phyloP scores from a whole-genome alignment of 1,140 invertebrate genomes.

The Cyclargus thomasi region DNA sequence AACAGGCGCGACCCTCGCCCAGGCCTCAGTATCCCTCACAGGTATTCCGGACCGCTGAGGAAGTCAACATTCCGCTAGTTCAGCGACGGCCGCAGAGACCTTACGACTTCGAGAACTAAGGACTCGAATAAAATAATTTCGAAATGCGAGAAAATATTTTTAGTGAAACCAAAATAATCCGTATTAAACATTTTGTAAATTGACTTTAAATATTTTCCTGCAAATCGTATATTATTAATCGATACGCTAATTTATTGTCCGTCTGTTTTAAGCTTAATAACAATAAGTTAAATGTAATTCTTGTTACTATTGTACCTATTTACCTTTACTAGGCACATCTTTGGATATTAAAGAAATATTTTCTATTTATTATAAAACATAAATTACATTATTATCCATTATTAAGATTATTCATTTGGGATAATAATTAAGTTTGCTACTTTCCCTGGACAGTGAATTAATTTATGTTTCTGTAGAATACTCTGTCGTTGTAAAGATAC shows the following conservation, averaged over 20 bases:
- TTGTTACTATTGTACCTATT: background rate
- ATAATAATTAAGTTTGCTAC: too few relatives aligned
- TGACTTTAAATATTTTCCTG: background rate
- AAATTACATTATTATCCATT: too few relatives aligned
- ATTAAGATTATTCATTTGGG: too few relatives aligned
- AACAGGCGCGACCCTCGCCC: conserved; percentile 48
- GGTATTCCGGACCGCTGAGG: conserved; percentile 88
- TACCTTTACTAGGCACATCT: background rate
- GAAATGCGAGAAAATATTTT: background rate
- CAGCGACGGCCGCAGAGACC: conserved; percentile 77
- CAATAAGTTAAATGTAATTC: background rate
- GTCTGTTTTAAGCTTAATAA: conserved; percentile 5
- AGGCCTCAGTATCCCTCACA: conserved; percentile 71
- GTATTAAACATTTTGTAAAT: background rate
- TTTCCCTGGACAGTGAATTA: conserved; percentile 1
- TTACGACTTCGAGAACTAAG: conserved; percentile 68
- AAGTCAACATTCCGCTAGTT: conserved; percentile 88
- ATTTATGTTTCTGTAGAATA: conserved; percentile 62
- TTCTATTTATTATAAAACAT: background rate
- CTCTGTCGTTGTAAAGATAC: conserved; percentile 58
- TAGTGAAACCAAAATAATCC: background rate
- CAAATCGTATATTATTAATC: background rate
- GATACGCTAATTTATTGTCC: conserved; percentile 7
- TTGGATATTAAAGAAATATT: background rate
- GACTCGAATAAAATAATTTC: conserved; percentile 6